A percentile compares a stretch with the other conserved stretches of the same genome.
Conservation (phyloP, 2,888 invertebrate species). For the Dolichomitus sp. region DNA sequence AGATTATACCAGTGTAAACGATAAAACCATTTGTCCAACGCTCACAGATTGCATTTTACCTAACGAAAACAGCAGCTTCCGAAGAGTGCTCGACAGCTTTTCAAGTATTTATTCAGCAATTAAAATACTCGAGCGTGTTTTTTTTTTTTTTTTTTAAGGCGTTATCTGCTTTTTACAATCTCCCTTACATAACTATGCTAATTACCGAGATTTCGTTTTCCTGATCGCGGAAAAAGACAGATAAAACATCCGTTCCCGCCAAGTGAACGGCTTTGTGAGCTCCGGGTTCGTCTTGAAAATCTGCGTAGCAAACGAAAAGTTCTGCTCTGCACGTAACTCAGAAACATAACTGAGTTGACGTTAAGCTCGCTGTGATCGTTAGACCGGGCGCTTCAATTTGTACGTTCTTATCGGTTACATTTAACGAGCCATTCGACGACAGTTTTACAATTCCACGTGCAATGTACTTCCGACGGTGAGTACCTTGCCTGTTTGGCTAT, state of each 20-base stretch:
- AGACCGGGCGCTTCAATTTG: neutral
- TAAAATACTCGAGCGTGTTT: neutral
- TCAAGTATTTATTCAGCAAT: neutral
- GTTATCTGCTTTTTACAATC: neutral
- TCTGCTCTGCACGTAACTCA: constrained; percentile 35
- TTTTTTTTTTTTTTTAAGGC: neutral
- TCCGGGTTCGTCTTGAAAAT: constrained; percentile 38
- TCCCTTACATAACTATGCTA: neutral
- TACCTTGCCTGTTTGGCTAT: neutral
- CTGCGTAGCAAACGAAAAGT: constrained; percentile 34
- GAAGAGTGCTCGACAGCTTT: neutral
- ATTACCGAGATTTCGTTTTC: constrained; percentile 51
- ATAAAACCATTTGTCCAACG: constrained; percentile 18
- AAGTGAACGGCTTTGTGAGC: neutral
- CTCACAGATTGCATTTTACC: neutral
- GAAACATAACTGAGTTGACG: constrained; percentile 62
- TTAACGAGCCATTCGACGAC: constrained; percentile 43
- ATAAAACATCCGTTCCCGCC: constrained; percentile 45
- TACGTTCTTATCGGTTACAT: constrained; percentile 46
- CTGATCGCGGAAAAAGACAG: constrained; percentile 49
- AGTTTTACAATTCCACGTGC: neutral
- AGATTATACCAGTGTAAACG: constrained; percentile 22
- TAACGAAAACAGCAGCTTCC: neutral
- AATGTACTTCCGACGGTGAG: neutral
- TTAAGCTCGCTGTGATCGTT: neutral